Evolutionary conservation across 2,888 invertebrate species (phyloP).

Genomic region (Athripsodes cinereus): DNA sequence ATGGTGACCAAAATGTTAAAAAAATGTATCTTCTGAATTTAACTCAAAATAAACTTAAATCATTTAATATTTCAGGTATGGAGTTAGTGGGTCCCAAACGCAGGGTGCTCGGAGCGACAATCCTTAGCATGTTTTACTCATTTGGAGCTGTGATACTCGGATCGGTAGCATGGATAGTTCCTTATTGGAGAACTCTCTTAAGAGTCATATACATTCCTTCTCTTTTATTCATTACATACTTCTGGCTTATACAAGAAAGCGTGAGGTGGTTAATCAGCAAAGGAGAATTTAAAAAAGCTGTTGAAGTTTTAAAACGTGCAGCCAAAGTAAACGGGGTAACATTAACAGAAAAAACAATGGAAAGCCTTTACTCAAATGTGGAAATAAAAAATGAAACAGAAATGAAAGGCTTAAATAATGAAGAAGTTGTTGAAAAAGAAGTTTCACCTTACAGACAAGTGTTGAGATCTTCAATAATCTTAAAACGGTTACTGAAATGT

Average conservation of each 20-base stretch:
- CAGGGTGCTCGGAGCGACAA: conserved; percentile 60
- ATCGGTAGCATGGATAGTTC: conserved; percentile 58
- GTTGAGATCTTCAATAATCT: conserved; percentile 46
- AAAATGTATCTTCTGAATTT: no score
- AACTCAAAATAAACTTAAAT: neutral
- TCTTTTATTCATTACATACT: conserved; percentile 56
- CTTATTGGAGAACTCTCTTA: conserved; percentile 62
- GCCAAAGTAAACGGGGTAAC: conserved; percentile 44
- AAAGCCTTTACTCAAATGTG: conserved; percentile 20
- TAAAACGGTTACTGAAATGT: conserved; percentile 54
- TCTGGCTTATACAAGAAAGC: conserved; percentile 64
- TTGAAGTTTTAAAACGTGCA: conserved; percentile 54
- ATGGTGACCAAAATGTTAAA: no score
- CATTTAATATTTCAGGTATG: conserved; percentile 45
- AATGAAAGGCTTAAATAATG: conserved; percentile 2
- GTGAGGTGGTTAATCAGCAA: conserved; percentile 71
- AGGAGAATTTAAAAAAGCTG: conserved; percentile 57
- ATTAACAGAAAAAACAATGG: conserved; percentile 25
- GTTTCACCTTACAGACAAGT: conserved; percentile 37
- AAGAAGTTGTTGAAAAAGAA: conserved; percentile 22
- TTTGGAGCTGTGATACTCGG: conserved; percentile 60
- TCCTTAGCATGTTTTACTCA: conserved; percentile 56
- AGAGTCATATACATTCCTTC: conserved; percentile 62
- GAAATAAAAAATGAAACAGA: conserved; percentile 14
- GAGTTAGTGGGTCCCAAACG: conserved; percentile 62